A percentile compares a stretch with the other conserved stretches of the same genome.
These are phyloP conservation scores for Pavo muticus DNA, from an alignment of 2,113 vertebrate genomes.

Conservation along the genomic window DNA sequence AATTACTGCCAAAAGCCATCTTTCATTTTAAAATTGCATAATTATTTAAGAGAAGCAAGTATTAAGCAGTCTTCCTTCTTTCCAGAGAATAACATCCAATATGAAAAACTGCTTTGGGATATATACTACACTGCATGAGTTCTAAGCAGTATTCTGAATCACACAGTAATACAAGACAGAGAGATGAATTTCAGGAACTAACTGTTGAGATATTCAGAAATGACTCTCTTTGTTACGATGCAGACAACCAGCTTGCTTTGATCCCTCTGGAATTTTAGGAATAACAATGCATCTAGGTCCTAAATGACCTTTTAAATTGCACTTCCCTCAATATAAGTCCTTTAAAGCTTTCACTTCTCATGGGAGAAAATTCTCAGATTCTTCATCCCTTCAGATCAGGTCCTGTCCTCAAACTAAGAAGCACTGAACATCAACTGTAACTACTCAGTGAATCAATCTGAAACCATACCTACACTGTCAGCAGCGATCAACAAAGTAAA, in stretches of 20 bases:
- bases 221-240: not conserved
- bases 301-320: not conserved
- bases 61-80: not conserved
- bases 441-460: not conserved
- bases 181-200: not conserved
- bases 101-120: not conserved
- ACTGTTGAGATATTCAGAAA: not conserved
- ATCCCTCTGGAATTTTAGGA: not conserved
- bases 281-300: not conserved
- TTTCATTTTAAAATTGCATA: not conserved
- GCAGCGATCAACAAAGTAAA: not conserved
- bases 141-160: not conserved
- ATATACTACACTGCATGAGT: not conserved
- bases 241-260: not conserved
- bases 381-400: not conserved
- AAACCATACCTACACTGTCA: not conserved
- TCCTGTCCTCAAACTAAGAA: not conserved
- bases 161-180: not conserved
- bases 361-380: not conserved
- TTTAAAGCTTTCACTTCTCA: not conserved
- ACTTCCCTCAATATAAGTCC: not conserved
- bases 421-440: not conserved
- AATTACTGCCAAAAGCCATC: not conserved
- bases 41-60: not conserved
- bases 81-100: not conserved